Base-by-base conservation (phyloP, 2,888 invertebrate genomes). In the Pyrrhia umbra region DNA sequence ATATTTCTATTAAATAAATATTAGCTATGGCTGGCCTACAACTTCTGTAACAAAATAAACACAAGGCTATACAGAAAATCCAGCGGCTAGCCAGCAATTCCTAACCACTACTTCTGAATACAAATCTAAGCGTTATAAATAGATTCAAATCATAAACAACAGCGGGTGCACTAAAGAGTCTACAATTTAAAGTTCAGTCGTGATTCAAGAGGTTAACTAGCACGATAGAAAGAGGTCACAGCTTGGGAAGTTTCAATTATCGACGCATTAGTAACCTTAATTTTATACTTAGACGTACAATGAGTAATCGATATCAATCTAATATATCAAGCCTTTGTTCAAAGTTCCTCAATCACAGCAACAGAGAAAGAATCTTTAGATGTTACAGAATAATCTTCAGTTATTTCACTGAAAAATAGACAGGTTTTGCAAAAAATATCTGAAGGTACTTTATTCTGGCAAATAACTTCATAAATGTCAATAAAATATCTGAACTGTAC, bases 161-260 rank as follows among this genome's bases (percentile, higher is more conserved):
- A 18, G n/a, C 25, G 30, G 39, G 27, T 20, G 16, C 39, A 43
- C 16, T 43, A 58, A 60, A 54, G 50, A 62, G 47, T 64, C 25
- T 30, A 23, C 16, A 68, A 77, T 64, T 68, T 51, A 65, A 54
- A 61, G 75, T 61, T 77, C 68, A 49, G 10, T n/a, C 15, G 60
- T 61, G 64, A 69, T 74, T 80, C 42, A n/a, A 30, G 58, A 66
- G 70, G 78, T 78, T 60, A 77, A 78, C 43, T 49, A 30, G 50
- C 61, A 1, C 45, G 45, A 64, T 66, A 50, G 39, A 45, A 64
- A 60, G 58, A 63, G 64, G 60, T 67, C 67, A 50, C n/a, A 62
- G 51, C n/a, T 68, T 39, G 23, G 50, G 66, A 63, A 55, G 75
- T 50, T 50, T 58, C 45, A 77, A 80, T 77, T 34, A 63, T 55